Conservation (phyloP, 1,140 invertebrate species). For the Eubasilissa regina region DNA sequence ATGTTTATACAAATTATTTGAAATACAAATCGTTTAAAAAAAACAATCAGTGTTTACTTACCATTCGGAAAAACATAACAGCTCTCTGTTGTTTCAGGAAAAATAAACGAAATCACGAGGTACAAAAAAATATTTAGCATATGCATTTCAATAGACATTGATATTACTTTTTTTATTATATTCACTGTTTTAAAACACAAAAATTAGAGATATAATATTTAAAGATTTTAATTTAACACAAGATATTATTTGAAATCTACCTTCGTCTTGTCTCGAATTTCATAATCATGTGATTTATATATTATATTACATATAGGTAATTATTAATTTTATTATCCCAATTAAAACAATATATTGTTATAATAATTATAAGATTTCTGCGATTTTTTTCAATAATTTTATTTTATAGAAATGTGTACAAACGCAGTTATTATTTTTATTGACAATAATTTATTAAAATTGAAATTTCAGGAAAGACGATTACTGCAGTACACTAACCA, state of each 20-base stretch:
- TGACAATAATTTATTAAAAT: too few species aligned
- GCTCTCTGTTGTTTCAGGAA: conserved; percentile 16
- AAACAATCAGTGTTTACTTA: conserved; percentile 38
- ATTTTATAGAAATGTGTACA: too few species aligned
- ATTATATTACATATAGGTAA: too few species aligned
- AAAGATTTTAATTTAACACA: not conserved
- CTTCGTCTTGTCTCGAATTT: not conserved
- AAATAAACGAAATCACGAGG: not conserved
- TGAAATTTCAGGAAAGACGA: too few species aligned
- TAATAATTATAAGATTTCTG: too few species aligned
- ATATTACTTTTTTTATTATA: not conserved
- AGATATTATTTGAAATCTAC: not conserved
- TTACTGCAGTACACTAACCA: not conserved
- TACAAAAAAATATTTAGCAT: conserved; percentile 23
- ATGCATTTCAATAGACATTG: conserved; percentile 40
- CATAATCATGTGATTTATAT: too few species aligned
- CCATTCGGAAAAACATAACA: conserved; percentile 60
- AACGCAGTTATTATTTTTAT: too few species aligned
- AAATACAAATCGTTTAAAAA: not conserved
- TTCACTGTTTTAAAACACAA: conserved; percentile 4
- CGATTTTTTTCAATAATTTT: too few species aligned
- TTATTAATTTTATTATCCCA: too few species aligned
- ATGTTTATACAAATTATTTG: not conserved
- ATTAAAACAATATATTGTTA: too few species aligned
- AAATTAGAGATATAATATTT: not conserved